These are phyloP conservation scores for Exaiptasia diaphana DNA, from an alignment of 64 coral and sea anemone genomes.

Conservation along the genomic window DNA sequence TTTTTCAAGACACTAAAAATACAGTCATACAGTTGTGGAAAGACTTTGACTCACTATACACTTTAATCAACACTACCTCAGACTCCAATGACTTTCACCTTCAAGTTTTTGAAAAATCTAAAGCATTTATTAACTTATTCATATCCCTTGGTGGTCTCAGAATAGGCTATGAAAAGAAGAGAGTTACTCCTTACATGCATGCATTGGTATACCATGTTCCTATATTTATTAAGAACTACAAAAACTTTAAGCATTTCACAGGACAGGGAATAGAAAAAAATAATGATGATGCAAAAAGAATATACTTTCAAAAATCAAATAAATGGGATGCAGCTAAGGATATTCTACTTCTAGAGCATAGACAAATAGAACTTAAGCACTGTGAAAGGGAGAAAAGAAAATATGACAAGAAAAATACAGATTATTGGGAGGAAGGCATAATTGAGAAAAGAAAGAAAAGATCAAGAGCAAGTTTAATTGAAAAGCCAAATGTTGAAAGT, in stretches of 20 bases:
- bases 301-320: constrained; percentile 26
- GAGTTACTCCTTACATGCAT: constrained; percentile 24
- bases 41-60: constrained; percentile 23
- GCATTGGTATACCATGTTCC: background rate
- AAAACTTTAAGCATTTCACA: background rate
- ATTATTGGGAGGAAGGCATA: constrained; percentile 32
- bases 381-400: constrained; percentile 17
- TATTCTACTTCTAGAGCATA: constrained; percentile 16
- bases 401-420: constrained; percentile 14
- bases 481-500: background rate
- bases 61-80: background rate
- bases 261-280: constrained; percentile 32
- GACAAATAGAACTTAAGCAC: constrained; percentile 7
- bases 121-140: background rate
- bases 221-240: background rate
- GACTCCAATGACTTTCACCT: background rate
- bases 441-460: constrained; percentile 1
- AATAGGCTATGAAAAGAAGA: background rate
- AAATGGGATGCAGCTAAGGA: constrained; percentile 48
- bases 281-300: constrained; percentile 30
- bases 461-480: background rate
- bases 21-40: constrained; percentile 41
- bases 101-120: constrained; percentile 8
- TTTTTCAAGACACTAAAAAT: constrained; percentile 31
- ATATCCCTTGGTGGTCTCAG: background rate